These are phyloP conservation scores for Drosophila fulvimacula DNA, from an alignment of 2,888 invertebrate species.

Conservation along the genomic window DNA sequence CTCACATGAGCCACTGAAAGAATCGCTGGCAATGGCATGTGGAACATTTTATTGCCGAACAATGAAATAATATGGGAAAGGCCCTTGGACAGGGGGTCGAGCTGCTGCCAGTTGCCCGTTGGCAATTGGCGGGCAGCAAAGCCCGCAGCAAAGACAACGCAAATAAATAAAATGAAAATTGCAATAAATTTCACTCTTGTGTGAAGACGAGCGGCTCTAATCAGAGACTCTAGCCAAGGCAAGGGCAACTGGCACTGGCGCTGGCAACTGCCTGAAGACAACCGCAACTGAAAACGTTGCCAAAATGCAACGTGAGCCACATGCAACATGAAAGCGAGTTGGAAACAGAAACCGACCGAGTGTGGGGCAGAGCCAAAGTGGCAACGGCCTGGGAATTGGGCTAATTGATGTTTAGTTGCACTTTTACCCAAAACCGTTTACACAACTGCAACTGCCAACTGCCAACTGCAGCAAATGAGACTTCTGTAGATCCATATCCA, in stretches of 20 bases:
- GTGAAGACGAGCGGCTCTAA: slow-evolving; percentile 72
- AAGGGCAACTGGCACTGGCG: slow-evolving; percentile 53
- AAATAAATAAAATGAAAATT: slow-evolving; percentile 75
- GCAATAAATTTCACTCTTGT: slow-evolving; percentile 78
- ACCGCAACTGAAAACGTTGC: slow-evolving; percentile 54
- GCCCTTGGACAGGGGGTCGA: slow-evolving; percentile 39
- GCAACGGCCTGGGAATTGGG: slow-evolving; percentile 83
- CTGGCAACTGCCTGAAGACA: slow-evolving; percentile 34
- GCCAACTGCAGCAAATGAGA: slow-evolving; percentile 41
- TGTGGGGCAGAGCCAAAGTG: slow-evolving; percentile 55
- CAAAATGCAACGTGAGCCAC: slow-evolving; percentile 74
- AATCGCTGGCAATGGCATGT: slow-evolving; percentile 44
- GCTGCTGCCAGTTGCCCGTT: slow-evolving; percentile 7
- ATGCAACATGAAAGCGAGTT: slow-evolving; percentile 73
- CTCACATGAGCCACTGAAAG: slow-evolving; percentile 37
- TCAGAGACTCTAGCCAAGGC: slow-evolving; percentile 59
- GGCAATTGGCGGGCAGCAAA: slow-evolving; percentile 8
- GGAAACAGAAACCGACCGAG: slow-evolving; percentile 56
- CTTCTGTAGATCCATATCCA: slow-evolving; percentile 51
- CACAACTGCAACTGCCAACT: too few relatives aligned
- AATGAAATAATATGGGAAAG: slow-evolving; percentile 69
- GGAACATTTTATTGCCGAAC: slow-evolving; percentile 56
- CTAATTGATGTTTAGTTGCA: slow-evolving; percentile 84
- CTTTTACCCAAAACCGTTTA: slow-evolving; percentile 83
- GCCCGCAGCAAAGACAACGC: slow-evolving; percentile 25